Conservation (phyloP, 2,888 invertebrate species). For the Drosophila planitibia region DNA sequence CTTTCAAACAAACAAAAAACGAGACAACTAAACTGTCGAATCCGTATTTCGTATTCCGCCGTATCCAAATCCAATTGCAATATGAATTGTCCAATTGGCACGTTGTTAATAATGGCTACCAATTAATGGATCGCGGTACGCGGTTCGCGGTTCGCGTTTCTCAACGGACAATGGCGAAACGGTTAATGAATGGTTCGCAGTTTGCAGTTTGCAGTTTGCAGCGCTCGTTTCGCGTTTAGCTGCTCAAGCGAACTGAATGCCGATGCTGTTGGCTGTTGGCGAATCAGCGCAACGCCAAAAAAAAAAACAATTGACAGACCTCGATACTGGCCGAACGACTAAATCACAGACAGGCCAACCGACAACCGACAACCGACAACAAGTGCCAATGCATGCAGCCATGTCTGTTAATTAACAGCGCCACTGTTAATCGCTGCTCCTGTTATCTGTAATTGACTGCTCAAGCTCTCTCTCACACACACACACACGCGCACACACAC, state of each 20-base stretch:
- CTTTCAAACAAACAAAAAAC: not conserved
- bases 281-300: conserved; percentile 23
- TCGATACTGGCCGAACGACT: not conserved
- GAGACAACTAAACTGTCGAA: not conserved
- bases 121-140: not conserved
- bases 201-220: conserved; percentile 1
- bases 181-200: not conserved
- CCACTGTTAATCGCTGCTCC: not conserved
- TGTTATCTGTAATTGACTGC: not conserved
- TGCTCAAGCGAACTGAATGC: conserved; percentile 50
- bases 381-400: not conserved
- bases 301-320: conserved; percentile 18
- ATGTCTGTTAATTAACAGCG: not conserved
- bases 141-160: not conserved
- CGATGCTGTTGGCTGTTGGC: conserved; percentile 20
- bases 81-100: conserved; percentile 2
- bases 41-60: not conserved
- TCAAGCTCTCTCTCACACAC: no score
- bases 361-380: conserved; percentile 1
- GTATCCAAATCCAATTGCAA: conserved; percentile 14
- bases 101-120: not conserved
- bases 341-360: not conserved
- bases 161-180: not conserved
- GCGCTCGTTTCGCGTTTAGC: conserved; percentile 22
- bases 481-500: not conserved